phyloP scores from a whole-genome alignment of 2,888 invertebrate species.

The Gastracanthus pulcherrimus region DNA sequence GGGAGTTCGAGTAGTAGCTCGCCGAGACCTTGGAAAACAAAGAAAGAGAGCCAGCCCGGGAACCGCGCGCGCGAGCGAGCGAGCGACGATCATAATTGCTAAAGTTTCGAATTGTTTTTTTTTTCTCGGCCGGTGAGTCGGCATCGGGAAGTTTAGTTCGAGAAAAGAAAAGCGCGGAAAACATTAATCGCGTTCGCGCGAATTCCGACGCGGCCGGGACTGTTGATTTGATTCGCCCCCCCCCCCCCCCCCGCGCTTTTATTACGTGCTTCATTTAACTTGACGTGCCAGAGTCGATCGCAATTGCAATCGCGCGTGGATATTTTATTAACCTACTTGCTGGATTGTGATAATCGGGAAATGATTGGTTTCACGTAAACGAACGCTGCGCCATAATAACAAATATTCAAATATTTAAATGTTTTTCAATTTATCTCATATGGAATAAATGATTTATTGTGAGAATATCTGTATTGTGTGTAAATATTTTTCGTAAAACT shows the following conservation, averaged over 20 bases:
- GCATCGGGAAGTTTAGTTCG: slow-evolving; percentile 17
- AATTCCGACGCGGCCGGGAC: background rate
- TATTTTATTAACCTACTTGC: slow-evolving; percentile 39
- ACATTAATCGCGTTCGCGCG: slow-evolving; percentile 38
- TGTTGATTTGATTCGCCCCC: slow-evolving; percentile 31
- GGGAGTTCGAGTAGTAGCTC: no score
- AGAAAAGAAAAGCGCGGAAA: slow-evolving; percentile 38
- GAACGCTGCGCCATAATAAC: no score
- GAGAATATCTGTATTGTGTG: no score
- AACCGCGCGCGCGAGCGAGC: background rate
- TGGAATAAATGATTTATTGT: no score
- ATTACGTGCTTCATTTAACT: slow-evolving; percentile 54
- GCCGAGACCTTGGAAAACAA: slow-evolving; percentile 23
- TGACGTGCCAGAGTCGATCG: slow-evolving; percentile 26
- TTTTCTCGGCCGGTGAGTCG: background rate
- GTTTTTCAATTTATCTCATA: no score
- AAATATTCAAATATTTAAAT: no score
- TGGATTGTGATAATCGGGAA: slow-evolving; percentile 13
- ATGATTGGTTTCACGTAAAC: background rate
- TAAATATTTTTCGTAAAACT: no score
- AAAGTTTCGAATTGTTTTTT: slow-evolving; percentile 41
- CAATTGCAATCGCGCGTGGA: slow-evolving; percentile 24
- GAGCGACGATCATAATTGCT: slow-evolving; percentile 49
- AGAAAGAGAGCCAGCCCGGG: slow-evolving; percentile 7
- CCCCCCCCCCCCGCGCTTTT: slow-evolving; percentile 16